Evolutionary conservation across 2,888 invertebrate genomes (phyloP), one percentile per base, ranked within the genome.

Genomic region (Brachynemurus nebulosus): DNA sequence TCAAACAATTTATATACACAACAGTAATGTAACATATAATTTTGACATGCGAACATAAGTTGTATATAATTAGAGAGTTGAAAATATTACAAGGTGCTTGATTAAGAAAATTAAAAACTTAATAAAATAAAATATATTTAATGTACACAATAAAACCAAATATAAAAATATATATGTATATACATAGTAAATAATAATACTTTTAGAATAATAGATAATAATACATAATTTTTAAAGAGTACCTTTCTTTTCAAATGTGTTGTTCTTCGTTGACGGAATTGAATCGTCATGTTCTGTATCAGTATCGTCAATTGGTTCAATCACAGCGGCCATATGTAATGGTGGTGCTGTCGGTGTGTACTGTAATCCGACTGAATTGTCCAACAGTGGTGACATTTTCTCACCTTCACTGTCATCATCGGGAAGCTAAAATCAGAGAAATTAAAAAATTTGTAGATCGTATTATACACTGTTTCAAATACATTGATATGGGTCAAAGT

Each of bases 371-470:
- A n/a, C 20, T 14, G 17, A 21, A 40, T 62, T 65, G 20, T 59
- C 51, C 17, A 88, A 67, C 23, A 88, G 64, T 14, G 88, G 88
- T 14, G 86, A 86, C 44, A 86, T 63, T 53, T 86, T 78, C 64
- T 88, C 88, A 40, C 80, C 80, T 61, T 88, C 86, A 58, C 86
- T 86, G 58, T 86, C 86, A 52, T 82, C 82, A 56, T 81, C 85
- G 36, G 70, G 66, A 27, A 68, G 71, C 56, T n/a, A n/a, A n/a
- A n/a, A n/a, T n/a, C n/a, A n/a, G n/a, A n/a, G n/a, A n/a, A n/a
- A n/a, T n/a, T n/a, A n/a, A n/a, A n/a, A n/a, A n/a, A n/a, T n/a
- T n/a, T n/a, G n/a, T n/a, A n/a, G n/a, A n/a, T n/a, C n/a, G n/a
- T n/a, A n/a, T n/a, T n/a, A n/a, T n/a, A n/a, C n/a, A n/a, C n/a